Evolutionary conservation across 2,797 vertebrate species (phyloP).

Genomic region (Enoplosus armatus): DNA sequence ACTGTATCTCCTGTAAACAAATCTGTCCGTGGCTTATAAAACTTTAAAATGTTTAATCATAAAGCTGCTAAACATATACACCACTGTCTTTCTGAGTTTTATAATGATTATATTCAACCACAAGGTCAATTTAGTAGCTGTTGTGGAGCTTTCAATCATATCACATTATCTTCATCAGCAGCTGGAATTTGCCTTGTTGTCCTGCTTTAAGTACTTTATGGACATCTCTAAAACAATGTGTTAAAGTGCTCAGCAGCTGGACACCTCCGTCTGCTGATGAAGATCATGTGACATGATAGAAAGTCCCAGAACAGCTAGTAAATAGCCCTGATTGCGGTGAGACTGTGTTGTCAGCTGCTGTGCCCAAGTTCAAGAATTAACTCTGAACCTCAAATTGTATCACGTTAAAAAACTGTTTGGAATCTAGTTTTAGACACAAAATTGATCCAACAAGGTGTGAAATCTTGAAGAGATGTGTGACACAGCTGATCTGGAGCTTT

Average conservation of each 20-base stretch:
- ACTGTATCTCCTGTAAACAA: not conserved
- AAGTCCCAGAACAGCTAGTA: not conserved
- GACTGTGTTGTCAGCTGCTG: not conserved
- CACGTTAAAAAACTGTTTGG: not conserved
- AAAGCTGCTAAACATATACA: not conserved
- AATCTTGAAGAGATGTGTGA: not conserved
- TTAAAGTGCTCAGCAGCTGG: not conserved
- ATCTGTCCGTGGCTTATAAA: not conserved
- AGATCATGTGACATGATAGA: not conserved
- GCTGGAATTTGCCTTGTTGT: not conserved
- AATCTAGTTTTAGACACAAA: conserved; percentile 1
- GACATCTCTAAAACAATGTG: not conserved
- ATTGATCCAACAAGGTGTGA: not conserved
- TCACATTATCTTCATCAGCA: not conserved
- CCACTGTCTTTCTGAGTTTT: not conserved
- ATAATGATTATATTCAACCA: not conserved
- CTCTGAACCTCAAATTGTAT: not conserved
- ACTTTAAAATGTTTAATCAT: not conserved
- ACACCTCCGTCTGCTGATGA: not conserved
- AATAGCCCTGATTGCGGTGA: not conserved
- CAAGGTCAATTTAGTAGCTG: not conserved
- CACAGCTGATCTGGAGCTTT: conserved; percentile 13
- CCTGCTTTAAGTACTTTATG: not conserved
- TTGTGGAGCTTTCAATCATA: not conserved
- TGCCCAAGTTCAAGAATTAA: not conserved